Base-by-base conservation (phyloP, 2,797 vertebrate species). In the Ptychadena robeensis region DNA sequence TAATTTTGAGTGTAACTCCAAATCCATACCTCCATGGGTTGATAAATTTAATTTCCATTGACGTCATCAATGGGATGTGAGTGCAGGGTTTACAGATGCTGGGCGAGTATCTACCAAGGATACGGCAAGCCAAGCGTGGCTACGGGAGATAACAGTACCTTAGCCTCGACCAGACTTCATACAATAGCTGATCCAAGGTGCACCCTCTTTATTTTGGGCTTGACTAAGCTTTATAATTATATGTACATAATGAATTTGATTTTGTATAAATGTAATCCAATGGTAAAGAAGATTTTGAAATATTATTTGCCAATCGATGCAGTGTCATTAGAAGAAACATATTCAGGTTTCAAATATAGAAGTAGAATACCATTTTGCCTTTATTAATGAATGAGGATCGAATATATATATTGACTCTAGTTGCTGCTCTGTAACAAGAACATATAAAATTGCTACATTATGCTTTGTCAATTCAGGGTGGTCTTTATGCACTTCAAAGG, bases 401-500 rank as follows among this genome's bases (percentile, higher is more conserved):
- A 71, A 10, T 38, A 30, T 38, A 10, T 38, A 10, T 63, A 40
- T 76, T 70, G 40, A 37, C 68, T 18, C 9, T 65, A 38, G 25
- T 8, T 10, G 31, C 35, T 76, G 77, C 27, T 4, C 2, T 38
- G 15, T 25, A 14, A 66, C 40, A 35, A 14, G 15, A 2, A 64
- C 28, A 32, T 66, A 30, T 40, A 35, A 59, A 73, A 82, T 70
- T 71, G 73, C 14, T 64, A 71, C 57, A 63, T 28, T 34, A 40
- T 38, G n/a, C 9, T 5, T 66, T 48, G 11, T 73, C 22, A 34
- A 32, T 68, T 40, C 70, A 40, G 64, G 82, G 71, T 74, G 77
- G 82, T 84, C 70, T 84, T 59, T 63, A 48, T 67, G 68, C 35
- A 59, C 63, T 67, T 78, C 74, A 73, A 38, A 79, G 44, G 80